These are phyloP conservation scores for Hydropsyche tenuis DNA, from an alignment of 1,140 invertebrate species.

Conservation along the genomic window DNA sequence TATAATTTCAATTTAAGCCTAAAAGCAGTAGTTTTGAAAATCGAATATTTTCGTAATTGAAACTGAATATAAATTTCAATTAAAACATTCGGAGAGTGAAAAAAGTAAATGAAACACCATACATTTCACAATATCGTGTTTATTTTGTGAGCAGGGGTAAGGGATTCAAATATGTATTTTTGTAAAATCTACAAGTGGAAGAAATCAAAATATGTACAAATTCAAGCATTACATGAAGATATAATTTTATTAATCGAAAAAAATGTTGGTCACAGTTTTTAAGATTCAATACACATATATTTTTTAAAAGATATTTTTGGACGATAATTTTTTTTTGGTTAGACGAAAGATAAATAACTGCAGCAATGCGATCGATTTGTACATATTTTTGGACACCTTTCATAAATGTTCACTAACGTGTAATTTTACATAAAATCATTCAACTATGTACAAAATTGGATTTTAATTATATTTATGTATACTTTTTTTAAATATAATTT, in stretches of 20 bases:
- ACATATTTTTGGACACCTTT: conserved; percentile 26
- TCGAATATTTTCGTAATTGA: too few relatives aligned
- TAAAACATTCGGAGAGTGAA: too few relatives aligned
- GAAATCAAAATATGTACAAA: conserved; percentile 28
- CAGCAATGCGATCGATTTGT: conserved; percentile 6
- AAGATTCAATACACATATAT: not conserved
- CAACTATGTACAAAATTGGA: too few relatives aligned
- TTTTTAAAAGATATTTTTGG: not conserved
- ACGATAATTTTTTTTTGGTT: not conserved
- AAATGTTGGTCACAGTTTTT: too few relatives aligned
- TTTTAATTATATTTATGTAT: too few relatives aligned
- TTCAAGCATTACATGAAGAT: conserved; percentile 4
- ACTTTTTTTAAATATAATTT: too few relatives aligned
- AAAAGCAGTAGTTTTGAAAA: too few relatives aligned
- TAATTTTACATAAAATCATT: conserved; percentile 14
- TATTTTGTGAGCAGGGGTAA: conserved; percentile 31
- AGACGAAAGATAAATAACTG: too few relatives aligned
- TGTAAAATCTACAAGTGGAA: conserved; percentile 34
- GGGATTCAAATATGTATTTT: conserved; percentile 29
- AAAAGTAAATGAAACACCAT: not conserved
- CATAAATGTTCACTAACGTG: conserved; percentile 6
- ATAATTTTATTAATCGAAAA: too few relatives aligned
- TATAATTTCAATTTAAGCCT: too few relatives aligned
- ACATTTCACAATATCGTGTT: conserved; percentile 18
- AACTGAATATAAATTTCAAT: too few relatives aligned